Base-by-base conservation (phyloP, 2,888 invertebrate genomes). In the Physocephala rufipes region DNA sequence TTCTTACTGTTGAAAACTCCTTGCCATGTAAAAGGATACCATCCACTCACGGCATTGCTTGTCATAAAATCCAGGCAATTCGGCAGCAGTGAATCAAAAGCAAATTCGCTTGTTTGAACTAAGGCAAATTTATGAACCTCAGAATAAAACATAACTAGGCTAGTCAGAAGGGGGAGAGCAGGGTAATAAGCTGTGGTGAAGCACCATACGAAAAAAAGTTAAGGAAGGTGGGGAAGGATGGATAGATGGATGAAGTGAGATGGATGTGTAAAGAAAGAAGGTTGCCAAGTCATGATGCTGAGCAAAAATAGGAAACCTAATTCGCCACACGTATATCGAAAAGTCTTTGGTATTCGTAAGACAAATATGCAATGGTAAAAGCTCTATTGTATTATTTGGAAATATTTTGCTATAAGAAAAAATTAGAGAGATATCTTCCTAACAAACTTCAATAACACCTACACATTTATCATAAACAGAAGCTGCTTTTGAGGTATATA, bases 91-190 rank as follows among this genome's bases (percentile, higher is more conserved):
- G 47, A 47, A 47, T 47, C 47, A 47, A 13, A 63, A 16, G 47
- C 63, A 63, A 59, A 19, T 47, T 47, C 26, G 36, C 9, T 9
- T 26, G 24, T 45, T n/a, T n/a, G 61, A 61, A 61, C 43, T 61
- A 61, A 61, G 36, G 61, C 43, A 61, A 61, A 61, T 61, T 61
- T 61, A 61, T 61, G 61, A 43, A 43, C 53, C 53, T 4, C 2
- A 55, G 53, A 21, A 55, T n/a, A n/a, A n/a, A 15, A 21, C 12
- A 21, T 12, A 24, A 2, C 21, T 3, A 21, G 53, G n/a, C n/a
- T n/a, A n/a, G n/a, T n/a, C 24, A 3, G 53, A 55, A 24, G 53
- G n/a, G 21, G 53, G 53, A 1, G 53, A 12, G 21, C 53, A 21
- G 24, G 15, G 12, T n/a, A 53, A 19, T n/a, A n/a, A 15, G 2